Conservation (phyloP, 2,797 vertebrate genomes). For the Tapera naevia region DNA sequence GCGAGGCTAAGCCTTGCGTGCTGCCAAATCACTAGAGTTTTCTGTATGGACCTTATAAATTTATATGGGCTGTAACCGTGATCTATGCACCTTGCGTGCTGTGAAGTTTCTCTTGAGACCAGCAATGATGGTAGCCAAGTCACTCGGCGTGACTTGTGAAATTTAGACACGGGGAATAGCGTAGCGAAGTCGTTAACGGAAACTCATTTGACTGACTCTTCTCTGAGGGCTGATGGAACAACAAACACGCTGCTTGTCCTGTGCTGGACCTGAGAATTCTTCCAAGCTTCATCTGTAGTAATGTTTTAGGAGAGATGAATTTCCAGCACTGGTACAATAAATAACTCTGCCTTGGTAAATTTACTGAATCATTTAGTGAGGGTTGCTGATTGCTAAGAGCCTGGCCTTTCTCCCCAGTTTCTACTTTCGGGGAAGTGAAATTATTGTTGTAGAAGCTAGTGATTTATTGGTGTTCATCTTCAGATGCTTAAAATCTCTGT, state of each 20-base stretch:
- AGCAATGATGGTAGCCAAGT: not conserved
- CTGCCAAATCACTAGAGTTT: not conserved
- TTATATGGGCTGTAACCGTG: not conserved
- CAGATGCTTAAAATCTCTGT: not conserved
- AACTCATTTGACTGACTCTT: not conserved
- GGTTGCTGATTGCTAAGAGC: not conserved
- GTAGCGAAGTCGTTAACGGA: not conserved
- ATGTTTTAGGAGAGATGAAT: not conserved
- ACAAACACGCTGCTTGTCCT: fast-evolving
- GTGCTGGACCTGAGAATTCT: not conserved
- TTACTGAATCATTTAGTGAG: not conserved
- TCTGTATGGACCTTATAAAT: not conserved
- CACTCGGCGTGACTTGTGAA: fast-evolving
- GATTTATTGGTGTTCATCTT: not conserved
- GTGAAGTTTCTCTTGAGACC: not conserved
- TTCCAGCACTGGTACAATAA: not conserved
- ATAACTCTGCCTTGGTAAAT: not conserved
- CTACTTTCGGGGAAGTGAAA: not conserved
- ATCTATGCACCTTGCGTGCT: fast-evolving
- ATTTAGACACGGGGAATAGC: not conserved
- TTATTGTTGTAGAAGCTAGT: not conserved
- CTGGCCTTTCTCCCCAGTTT: not conserved
- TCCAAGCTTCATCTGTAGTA: not conserved
- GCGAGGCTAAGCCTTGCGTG: not conserved
- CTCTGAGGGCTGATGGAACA: fast-evolving